A percentile compares a stretch with the other conserved stretches of the same genome.
Evolutionary conservation across 2,888 invertebrate species (phyloP).

Genomic region (Panzeria rudis): DNA sequence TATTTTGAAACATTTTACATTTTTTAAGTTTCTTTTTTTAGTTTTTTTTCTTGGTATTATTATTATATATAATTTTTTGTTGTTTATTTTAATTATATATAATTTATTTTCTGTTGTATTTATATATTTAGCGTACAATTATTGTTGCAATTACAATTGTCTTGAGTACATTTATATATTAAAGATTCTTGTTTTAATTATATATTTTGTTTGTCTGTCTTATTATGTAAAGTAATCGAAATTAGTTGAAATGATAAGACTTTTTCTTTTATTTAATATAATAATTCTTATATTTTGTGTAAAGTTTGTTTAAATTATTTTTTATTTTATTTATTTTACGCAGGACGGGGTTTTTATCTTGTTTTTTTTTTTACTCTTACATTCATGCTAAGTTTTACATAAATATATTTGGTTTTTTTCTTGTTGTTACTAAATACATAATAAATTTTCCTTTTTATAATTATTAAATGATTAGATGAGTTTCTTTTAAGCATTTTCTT

Average conservation of each 20-base stretch:
- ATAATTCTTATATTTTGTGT: conserved; percentile 68
- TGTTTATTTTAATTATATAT: conserved; percentile 65
- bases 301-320: conserved; percentile 79
- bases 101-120: conserved; percentile 63
- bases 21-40: conserved; percentile 56
- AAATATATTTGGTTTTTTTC: conserved; percentile 77
- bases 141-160: conserved; percentile 83
- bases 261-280: conserved; percentile 59
- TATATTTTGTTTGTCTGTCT: conserved; percentile 67
- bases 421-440: conserved; percentile 70
- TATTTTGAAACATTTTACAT: conserved; percentile 80
- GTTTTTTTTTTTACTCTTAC: conserved; percentile 69
- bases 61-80: conserved; percentile 43
- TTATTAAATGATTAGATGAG: conserved; percentile 74
- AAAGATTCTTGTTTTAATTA: conserved; percentile 66
- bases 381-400: conserved; percentile 78
- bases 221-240: conserved; percentile 71
- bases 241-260: conserved; percentile 67
- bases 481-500: conserved; percentile 62
- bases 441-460: conserved; percentile 71
- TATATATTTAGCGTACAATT: conserved; percentile 81
- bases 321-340: conserved; percentile 78
- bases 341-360: conserved; percentile 81
- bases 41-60: no score
- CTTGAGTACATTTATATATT: conserved; percentile 82